A percentile compares a stretch with the other conserved stretches of the same genome.
Conservation (phyloP, 2,888 invertebrate genomes). For the Endotricha flammealis region DNA sequence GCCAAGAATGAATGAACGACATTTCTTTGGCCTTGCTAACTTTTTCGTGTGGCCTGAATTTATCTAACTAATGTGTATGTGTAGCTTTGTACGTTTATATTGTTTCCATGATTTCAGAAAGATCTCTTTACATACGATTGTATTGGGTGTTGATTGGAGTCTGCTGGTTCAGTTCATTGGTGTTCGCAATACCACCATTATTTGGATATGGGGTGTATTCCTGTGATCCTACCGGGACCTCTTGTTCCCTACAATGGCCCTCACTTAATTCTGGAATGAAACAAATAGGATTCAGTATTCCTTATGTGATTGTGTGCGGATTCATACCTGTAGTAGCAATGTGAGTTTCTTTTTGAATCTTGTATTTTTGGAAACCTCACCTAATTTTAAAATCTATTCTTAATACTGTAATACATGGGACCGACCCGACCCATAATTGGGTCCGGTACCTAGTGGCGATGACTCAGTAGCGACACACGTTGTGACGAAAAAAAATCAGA, state of each 20-base stretch:
- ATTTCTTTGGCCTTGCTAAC: too few species aligned
- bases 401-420: too few species aligned
- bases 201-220: conserved; percentile 70
- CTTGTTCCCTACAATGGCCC: conserved; percentile 70
- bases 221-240: conserved; percentile 70
- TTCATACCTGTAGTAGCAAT: conserved; percentile 61
- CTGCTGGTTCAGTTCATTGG: conserved; percentile 58
- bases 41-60: too few species aligned
- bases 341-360: conserved; percentile 41
- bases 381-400: too few species aligned
- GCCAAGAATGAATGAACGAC: too few species aligned
- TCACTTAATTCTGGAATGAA: conserved; percentile 49
- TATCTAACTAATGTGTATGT: too few species aligned
- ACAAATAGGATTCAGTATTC: conserved; percentile 63
- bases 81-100: too few species aligned
- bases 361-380: too few species aligned
- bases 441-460: too few species aligned
- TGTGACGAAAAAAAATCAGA: too few species aligned
- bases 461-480: too few species aligned
- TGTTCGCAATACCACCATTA: conserved; percentile 68
- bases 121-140: conserved; percentile 53
- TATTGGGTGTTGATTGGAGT: conserved; percentile 62
- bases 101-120: conserved; percentile 51
- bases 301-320: conserved; percentile 61
- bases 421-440: too few species aligned